phyloP scores from a whole-genome alignment of 2,797 vertebrate genomes.

The Clarias platycephalus region DNA sequence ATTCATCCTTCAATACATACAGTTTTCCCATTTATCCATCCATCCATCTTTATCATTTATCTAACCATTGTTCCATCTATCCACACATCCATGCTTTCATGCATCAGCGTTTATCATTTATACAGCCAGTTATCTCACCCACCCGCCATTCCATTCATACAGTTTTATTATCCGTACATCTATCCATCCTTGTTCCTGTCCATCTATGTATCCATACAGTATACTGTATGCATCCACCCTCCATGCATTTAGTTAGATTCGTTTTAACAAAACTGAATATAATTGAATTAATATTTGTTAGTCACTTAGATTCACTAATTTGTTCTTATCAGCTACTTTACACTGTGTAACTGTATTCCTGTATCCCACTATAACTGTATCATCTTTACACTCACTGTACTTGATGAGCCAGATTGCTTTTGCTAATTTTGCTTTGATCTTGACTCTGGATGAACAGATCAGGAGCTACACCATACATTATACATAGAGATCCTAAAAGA shows the following conservation, averaged over 20 bases:
- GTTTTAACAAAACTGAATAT: not conserved
- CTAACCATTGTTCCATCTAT: too few species aligned
- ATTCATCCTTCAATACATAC: too few species aligned
- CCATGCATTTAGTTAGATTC: not conserved
- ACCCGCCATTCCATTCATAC: not conserved
- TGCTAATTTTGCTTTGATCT: not conserved
- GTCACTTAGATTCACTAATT: not conserved
- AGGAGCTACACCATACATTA: conserved; percentile 3
- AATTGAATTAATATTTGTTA: not conserved
- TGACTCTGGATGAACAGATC: conserved; percentile 48
- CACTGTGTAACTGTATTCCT: not conserved
- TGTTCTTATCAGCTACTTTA: not conserved
- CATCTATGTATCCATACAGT: not conserved
- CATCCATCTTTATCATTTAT: too few species aligned
- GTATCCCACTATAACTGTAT: not conserved
- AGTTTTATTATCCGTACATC: not conserved
- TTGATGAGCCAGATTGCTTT: not conserved
- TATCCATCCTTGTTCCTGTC: not conserved
- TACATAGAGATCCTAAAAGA: not conserved
- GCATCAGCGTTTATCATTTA: not conserved
- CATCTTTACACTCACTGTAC: not conserved
- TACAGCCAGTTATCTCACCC: not conserved
- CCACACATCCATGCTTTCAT: not conserved
- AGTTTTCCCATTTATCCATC: too few species aligned
- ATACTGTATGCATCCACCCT: not conserved